Evolutionary conservation across 1,140 invertebrate genomes (phyloP).

Genomic region (Calosoma granatense): DNA sequence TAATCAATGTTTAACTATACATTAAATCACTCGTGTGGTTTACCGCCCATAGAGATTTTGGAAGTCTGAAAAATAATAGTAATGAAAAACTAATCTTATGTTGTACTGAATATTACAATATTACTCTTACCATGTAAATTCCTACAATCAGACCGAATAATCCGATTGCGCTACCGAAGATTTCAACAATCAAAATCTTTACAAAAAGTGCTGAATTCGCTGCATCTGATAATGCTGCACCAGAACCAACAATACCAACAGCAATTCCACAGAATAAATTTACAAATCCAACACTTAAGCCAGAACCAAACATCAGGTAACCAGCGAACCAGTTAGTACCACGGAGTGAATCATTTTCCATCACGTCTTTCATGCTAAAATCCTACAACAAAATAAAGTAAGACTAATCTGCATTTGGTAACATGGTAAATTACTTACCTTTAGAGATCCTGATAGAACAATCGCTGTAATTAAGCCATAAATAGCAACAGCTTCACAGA

Average conservation of each 20-base stretch:
- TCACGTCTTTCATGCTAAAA: constrained; percentile 17
- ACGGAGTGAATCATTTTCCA: constrained; percentile 16
- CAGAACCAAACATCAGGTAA: constrained; percentile 79
- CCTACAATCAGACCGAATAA: constrained; percentile 57
- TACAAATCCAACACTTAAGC: constrained; percentile 71
- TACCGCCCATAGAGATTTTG: constrained; percentile 22
- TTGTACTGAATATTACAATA: too few species aligned
- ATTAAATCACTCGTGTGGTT: too few species aligned
- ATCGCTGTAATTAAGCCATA: constrained; percentile 90
- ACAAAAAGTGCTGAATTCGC: constrained; percentile 82
- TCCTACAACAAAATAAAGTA: constrained; percentile 18
- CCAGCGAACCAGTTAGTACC: constrained; percentile 49
- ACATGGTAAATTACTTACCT: constrained; percentile 24
- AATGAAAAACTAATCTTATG: too few species aligned
- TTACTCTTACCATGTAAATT: constrained; percentile 16
- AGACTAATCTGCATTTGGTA: background rate
- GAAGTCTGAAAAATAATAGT: constrained; percentile 23
- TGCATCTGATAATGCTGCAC: constrained; percentile 81
- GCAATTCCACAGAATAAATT: constrained; percentile 82
- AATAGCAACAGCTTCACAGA: constrained; percentile 91
- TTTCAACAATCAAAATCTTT: constrained; percentile 87
- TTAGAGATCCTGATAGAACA: constrained; percentile 62
- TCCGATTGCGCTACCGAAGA: constrained; percentile 87
- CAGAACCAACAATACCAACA: constrained; percentile 81
- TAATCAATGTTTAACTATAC: too few species aligned